Evolutionary conservation across 2,888 invertebrate species (phyloP).

Genomic region (Drosophila rellima): DNA sequence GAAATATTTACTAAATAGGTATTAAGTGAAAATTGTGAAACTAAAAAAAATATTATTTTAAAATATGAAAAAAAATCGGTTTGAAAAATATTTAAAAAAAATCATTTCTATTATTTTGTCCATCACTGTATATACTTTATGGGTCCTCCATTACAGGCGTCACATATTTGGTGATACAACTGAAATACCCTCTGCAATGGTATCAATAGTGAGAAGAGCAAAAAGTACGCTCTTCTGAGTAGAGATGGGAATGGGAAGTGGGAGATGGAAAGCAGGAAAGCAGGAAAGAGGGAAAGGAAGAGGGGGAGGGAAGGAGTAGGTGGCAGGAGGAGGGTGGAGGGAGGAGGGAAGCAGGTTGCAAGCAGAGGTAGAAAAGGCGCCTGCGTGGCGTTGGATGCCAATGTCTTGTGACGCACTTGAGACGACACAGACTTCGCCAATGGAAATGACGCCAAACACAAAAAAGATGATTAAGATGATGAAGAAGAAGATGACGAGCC

Average conservation of each 20-base stretch:
- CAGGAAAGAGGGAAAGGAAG: not conserved
- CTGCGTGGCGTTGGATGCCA: conserved; percentile 24
- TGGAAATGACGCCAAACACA: conserved; percentile 16
- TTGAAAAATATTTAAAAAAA: too few relatives aligned
- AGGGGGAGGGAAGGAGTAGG: not conserved
- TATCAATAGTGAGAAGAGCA: not conserved
- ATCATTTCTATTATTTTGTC: too few relatives aligned
- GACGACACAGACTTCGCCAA: conserved; percentile 31
- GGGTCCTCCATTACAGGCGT: not conserved
- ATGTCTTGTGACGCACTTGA: conserved; percentile 52
- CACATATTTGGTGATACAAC: not conserved
- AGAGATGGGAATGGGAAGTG: conserved; percentile 3
- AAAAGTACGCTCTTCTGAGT: not conserved
- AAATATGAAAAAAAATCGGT: too few relatives aligned
- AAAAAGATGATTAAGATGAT: conserved; percentile 7
- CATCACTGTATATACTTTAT: too few relatives aligned
- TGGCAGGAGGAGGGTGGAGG: not conserved
- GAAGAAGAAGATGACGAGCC: conserved; percentile 23
- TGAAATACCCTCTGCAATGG: not conserved
- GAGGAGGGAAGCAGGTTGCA: not conserved
- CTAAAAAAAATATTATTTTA: too few relatives aligned
- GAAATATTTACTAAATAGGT: too few relatives aligned
- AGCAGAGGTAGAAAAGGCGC: conserved; percentile 18
- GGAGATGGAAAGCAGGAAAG: too few relatives aligned
- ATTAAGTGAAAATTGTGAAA: too few relatives aligned